phyloP scores from a whole-genome alignment of 2,797 vertebrate species.

The Prionace glauca region DNA sequence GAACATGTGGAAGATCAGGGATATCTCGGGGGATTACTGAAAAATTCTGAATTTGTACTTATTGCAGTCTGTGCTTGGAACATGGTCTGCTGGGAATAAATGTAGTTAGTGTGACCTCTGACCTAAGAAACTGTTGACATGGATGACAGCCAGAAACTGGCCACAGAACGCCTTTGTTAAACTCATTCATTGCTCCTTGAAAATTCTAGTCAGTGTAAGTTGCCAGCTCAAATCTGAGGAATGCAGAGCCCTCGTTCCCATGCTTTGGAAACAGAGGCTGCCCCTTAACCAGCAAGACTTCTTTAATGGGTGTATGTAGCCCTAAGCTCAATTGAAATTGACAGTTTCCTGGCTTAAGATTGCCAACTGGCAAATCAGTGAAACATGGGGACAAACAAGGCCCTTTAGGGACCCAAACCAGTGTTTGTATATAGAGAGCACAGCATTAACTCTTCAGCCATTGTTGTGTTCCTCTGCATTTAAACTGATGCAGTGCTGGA shows the following conservation, averaged over 20 bases:
- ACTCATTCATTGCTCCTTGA: conserved; percentile 94
- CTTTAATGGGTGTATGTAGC: conserved; percentile 76
- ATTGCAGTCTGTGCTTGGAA: conserved; percentile 90
- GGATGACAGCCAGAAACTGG: conserved; percentile 92
- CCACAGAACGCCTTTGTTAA: conserved; percentile 99
- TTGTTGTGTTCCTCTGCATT: conserved; percentile 44
- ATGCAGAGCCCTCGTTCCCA: conserved; percentile 78
- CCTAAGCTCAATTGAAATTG: conserved; percentile 86
- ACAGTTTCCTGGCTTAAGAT: conserved; percentile 88
- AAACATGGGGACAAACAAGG: conserved; percentile 63
- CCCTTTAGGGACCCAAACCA: conserved; percentile 58
- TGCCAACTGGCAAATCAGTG: conserved; percentile 86
- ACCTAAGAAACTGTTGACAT: conserved; percentile 96
- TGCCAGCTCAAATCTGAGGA: conserved; percentile 90
- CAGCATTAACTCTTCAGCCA: conserved; percentile 52
- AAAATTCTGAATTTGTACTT: conserved; percentile 90
- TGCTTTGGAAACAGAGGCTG: conserved; percentile 90
- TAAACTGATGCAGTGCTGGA: conserved; percentile 17
- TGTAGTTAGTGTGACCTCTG: conserved; percentile 99
- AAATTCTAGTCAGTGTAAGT: conserved; percentile 77
- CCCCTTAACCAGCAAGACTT: conserved; percentile 78
- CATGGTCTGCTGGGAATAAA: conserved; percentile 98
- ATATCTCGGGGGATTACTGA: conserved; percentile 96
- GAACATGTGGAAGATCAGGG: conserved; percentile 99
- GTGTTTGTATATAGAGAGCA: conserved; percentile 60